Evolutionary conservation across 2,113 vertebrate genomes (phyloP).

Genomic region (Piprites chloris): DNA sequence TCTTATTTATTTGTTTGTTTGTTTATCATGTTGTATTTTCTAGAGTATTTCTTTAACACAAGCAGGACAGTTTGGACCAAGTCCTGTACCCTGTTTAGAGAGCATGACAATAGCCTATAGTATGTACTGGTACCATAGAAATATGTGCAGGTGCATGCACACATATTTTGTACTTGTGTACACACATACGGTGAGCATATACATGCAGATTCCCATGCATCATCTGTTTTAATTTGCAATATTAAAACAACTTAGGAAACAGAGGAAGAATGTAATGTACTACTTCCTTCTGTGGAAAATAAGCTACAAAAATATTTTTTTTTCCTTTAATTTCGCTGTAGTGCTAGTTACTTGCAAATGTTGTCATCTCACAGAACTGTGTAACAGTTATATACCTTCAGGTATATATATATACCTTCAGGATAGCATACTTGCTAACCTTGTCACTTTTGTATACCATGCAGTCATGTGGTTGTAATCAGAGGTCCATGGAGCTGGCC

Average conservation of each 20-base stretch:
- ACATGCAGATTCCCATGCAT: not conserved
- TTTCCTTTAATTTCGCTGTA: not conserved
- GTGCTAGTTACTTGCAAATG: not conserved
- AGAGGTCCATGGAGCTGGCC: not conserved
- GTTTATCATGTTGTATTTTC: not conserved
- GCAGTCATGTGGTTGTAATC: not conserved
- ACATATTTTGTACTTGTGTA: not conserved
- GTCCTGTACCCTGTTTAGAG: not conserved
- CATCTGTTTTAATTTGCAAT: not conserved
- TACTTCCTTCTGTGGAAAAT: not conserved
- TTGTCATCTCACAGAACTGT: not conserved
- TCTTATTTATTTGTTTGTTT: not conserved
- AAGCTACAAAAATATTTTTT: not conserved
- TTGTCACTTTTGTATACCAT: not conserved
- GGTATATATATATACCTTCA: not conserved
- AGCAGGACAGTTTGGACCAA: not conserved
- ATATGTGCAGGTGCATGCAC: not conserved
- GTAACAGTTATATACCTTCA: not conserved
- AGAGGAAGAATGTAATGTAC: not conserved
- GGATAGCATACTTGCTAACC: not conserved
- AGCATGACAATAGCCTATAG: not conserved
- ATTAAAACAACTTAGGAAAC: not conserved
- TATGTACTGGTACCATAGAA: not conserved
- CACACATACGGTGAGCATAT: not conserved
- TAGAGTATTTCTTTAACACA: not conserved